Evolutionary conservation across 2,888 invertebrate genomes (phyloP).

Genomic region (Agriopis aurantiaria): DNA sequence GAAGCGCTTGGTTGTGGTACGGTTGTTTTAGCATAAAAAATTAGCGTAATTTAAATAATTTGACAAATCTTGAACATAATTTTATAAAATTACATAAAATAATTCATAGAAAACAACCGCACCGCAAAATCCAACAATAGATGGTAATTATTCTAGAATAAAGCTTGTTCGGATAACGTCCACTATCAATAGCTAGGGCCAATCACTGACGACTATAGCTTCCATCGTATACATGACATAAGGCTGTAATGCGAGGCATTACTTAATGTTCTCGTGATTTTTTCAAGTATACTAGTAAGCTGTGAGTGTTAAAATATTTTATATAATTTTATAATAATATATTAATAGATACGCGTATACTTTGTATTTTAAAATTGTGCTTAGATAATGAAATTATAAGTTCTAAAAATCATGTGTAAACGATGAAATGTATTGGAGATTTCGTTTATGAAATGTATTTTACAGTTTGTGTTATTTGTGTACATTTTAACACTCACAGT

Average conservation of each 20-base stretch:
- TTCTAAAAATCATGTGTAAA: neutral
- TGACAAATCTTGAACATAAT: neutral
- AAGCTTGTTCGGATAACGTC: constrained; percentile 71
- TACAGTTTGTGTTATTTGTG: constrained; percentile 1
- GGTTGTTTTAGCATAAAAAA: constrained; percentile 47
- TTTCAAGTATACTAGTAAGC: constrained; percentile 48
- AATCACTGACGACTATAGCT: constrained; percentile 65
- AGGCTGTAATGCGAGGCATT: constrained; percentile 87
- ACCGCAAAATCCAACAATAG: constrained; percentile 56
- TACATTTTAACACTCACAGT: constrained; percentile 45
- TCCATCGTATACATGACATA: constrained; percentile 90
- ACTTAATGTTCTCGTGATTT: constrained; percentile 70
- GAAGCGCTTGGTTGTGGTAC: constrained; percentile 60
- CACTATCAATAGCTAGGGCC: constrained; percentile 66
- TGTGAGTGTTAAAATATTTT: constrained; percentile 53
- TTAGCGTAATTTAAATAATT: constrained; percentile 3
- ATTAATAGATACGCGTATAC: constrained; percentile 29
- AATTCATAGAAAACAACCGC: constrained; percentile 50
- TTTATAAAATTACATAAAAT: too few relatives aligned
- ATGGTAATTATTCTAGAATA: constrained; percentile 77
- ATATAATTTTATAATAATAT: constrained; percentile 7
- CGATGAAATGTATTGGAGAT: neutral
- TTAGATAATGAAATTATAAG: neutral
- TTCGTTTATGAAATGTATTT: neutral
- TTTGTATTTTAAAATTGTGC: constrained; percentile 8